These are phyloP conservation scores for Nanorana parkeri DNA, from an alignment of 2,113 vertebrate genomes.

Conservation along the genomic window DNA sequence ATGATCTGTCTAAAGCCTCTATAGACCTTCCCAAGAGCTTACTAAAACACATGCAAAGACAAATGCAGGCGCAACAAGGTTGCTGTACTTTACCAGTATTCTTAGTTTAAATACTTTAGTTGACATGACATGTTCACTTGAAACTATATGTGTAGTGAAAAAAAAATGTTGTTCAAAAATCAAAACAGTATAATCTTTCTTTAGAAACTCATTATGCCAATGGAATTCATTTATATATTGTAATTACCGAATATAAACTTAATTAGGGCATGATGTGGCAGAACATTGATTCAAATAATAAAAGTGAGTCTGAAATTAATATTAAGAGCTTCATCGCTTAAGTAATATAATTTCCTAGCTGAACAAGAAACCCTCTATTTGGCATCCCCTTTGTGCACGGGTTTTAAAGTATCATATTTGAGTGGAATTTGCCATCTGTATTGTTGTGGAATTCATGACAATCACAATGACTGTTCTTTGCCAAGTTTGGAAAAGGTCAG, in stretches of 20 bases:
- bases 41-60: too few species aligned
- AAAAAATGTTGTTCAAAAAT: too few species aligned
- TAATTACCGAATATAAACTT: not conserved
- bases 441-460: constrained; percentile 23
- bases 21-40: too few species aligned
- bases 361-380: not conserved
- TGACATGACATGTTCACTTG: too few species aligned
- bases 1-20: too few species aligned
- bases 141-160: too few species aligned
- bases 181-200: not conserved
- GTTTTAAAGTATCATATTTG: not conserved
- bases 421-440: not conserved
- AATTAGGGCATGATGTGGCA: not conserved
- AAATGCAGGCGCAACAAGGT: too few species aligned
- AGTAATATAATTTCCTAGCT: not conserved
- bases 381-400: too few species aligned
- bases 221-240: not conserved
- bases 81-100: too few species aligned
- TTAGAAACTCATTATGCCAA: not conserved
- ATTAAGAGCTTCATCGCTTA: not conserved
- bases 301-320: not conserved
- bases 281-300: not conserved
- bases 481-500: constrained; percentile 54
- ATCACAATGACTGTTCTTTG: constrained; percentile 35
- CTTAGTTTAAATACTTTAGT: too few species aligned